Evolutionary conservation across 2,797 vertebrate genomes (phyloP).

Genomic region (Carduelis carduelis): DNA sequence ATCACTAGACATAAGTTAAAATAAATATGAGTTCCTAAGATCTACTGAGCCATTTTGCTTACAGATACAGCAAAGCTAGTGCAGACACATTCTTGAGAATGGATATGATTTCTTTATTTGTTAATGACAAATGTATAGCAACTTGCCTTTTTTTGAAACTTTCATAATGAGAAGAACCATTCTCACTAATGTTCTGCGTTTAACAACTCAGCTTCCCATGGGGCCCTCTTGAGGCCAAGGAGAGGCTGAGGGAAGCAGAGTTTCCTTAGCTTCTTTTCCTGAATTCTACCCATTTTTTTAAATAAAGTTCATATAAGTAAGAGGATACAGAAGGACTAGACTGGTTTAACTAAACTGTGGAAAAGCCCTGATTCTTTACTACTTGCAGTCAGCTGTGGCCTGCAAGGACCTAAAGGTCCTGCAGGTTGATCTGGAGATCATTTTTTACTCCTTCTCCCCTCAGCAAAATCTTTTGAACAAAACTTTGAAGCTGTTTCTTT

Average conservation of each 20-base stretch:
- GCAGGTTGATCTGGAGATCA: neutral
- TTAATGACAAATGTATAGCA: neutral
- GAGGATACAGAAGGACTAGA: neutral
- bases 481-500: neutral
- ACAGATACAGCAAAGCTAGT: neutral
- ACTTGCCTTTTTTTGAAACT: neutral
- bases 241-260: neutral
- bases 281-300: neutral
- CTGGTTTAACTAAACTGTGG: neutral
- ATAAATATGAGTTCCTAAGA: neutral
- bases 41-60: neutral
- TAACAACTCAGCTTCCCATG: neutral
- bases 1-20: neutral
- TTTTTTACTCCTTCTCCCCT: neutral
- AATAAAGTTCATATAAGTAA: neutral
- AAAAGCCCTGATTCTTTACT: neutral
- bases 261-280: neutral
- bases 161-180: neutral
- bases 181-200: neutral
- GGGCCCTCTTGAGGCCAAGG: neutral
- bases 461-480: neutral
- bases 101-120: neutral
- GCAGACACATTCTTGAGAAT: neutral
- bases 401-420: neutral
- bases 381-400: neutral